phyloP scores from a whole-genome alignment of 2,113 vertebrate species.

The Colius striatus region DNA sequence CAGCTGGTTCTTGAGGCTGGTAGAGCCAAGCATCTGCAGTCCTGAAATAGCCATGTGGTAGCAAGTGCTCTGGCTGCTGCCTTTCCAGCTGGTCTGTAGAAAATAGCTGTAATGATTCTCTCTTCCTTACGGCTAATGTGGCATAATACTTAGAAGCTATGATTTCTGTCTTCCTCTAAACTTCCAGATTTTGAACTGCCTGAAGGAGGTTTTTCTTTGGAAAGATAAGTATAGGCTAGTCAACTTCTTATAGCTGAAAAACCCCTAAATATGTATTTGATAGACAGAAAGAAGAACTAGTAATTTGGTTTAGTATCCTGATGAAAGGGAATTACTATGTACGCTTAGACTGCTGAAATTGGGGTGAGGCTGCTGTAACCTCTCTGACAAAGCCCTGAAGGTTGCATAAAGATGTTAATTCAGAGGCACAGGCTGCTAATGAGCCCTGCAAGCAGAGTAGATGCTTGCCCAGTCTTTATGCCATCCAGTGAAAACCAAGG shows the following conservation, averaged over 20 bases:
- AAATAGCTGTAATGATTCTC: constrained; percentile 8
- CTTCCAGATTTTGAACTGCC: constrained; percentile 13
- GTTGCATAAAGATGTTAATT: not conserved
- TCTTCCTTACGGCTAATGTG: constrained; percentile 9
- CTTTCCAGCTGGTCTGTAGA: not conserved
- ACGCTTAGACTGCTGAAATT: not conserved
- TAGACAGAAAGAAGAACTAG: not conserved
- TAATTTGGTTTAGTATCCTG: not conserved
- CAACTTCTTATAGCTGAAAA: not conserved
- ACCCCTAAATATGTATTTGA: constrained; percentile 22
- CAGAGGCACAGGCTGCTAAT: not conserved
- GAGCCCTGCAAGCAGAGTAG: not conserved
- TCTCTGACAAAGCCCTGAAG: not conserved
- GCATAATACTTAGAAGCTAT: constrained; percentile 41
- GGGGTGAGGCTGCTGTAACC: not conserved
- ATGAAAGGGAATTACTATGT: not conserved
- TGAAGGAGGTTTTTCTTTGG: constrained; percentile 10
- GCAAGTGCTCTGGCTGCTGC: not conserved
- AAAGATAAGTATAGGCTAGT: constrained; percentile 28
- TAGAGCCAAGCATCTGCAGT: not conserved
- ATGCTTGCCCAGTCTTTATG: not conserved
- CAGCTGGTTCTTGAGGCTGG: not conserved
- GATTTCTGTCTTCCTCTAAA: constrained; percentile 56
- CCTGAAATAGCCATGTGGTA: constrained; percentile 34
- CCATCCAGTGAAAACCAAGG: not conserved